Percentiles rank a stretch among this genome's conserved stretches.
Conservation (phyloP, 1,140 invertebrate genomes). For the Papilio glaucus region DNA sequence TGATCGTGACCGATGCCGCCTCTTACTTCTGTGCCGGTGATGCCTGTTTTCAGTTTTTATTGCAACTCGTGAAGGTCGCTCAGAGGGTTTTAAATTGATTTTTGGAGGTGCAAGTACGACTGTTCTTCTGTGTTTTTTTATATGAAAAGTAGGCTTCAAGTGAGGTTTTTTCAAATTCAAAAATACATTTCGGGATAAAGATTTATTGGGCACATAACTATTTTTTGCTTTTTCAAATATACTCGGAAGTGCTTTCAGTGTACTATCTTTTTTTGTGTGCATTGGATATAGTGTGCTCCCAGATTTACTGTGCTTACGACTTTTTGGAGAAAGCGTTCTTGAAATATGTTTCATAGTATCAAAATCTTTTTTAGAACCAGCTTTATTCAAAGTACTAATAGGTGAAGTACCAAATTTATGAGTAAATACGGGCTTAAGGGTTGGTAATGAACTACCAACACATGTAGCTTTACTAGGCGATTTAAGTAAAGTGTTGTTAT, state of each 20-base stretch:
- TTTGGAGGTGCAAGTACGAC: slow-evolving; percentile 79
- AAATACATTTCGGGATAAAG: slow-evolving; percentile 79
- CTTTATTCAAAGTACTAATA: slow-evolving; percentile 59
- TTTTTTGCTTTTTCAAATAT: slow-evolving; percentile 80
- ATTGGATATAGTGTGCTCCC: slow-evolving; percentile 48
- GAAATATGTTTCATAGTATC: slow-evolving; percentile 62
- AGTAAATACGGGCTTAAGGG: slow-evolving; percentile 73
- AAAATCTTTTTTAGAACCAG: slow-evolving; percentile 65
- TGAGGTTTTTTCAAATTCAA: slow-evolving; percentile 80
- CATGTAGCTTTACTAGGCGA: slow-evolving; percentile 65
- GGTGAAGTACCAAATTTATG: slow-evolving; percentile 80
- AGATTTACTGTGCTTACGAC: slow-evolving; percentile 67
- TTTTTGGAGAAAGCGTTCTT: slow-evolving; percentile 71
- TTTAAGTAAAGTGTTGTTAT: slow-evolving; percentile 75
- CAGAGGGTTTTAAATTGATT: slow-evolving; percentile 75
- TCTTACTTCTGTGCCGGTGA: slow-evolving; percentile 78
- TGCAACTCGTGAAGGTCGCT: slow-evolving; percentile 69
- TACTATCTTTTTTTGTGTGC: slow-evolving; percentile 69
- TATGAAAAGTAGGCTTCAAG: slow-evolving; percentile 70
- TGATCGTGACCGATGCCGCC: slow-evolving; percentile 76
- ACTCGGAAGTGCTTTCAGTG: slow-evolving; percentile 68
- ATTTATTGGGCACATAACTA: slow-evolving; percentile 79
- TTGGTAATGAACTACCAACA: slow-evolving; percentile 61
- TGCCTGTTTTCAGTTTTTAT: slow-evolving; percentile 78
- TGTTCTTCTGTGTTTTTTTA: slow-evolving; percentile 77